Evolutionary conservation across 1,140 invertebrate genomes (phyloP).

Genomic region (Drosophila nasuta): DNA sequence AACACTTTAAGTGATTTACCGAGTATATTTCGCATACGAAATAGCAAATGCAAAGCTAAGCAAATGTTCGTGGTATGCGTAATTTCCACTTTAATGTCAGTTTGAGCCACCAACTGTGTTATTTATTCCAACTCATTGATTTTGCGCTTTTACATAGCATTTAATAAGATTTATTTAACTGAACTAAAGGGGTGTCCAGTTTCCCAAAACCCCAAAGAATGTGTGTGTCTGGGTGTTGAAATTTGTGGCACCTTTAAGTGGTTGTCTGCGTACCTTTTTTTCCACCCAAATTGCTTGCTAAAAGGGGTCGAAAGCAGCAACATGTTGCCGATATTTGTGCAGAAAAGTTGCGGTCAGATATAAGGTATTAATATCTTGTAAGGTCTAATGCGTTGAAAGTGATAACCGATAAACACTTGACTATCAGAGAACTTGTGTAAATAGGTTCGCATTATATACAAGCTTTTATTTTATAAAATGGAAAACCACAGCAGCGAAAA

Average conservation of each 20-base stretch:
- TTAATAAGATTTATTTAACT: constrained; percentile 56
- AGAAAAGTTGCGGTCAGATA: neutral
- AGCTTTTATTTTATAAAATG: no score
- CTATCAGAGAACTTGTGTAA: no score
- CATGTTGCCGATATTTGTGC: neutral
- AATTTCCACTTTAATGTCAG: constrained; percentile 1
- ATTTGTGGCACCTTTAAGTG: constrained; percentile 49
- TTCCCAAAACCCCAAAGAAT: constrained; percentile 5
- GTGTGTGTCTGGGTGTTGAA: constrained; percentile 24
- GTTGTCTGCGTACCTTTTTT: constrained; percentile 30
- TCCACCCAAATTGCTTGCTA: neutral
- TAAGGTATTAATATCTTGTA: no score
- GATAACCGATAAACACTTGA: no score
- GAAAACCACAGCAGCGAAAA: no score
- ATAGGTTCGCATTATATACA: no score
- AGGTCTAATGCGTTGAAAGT: no score
- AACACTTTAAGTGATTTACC: constrained; percentile 80
- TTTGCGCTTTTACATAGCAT: constrained; percentile 47
- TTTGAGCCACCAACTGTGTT: constrained; percentile 20
- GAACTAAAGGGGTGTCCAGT: constrained; percentile 16
- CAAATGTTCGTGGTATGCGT: constrained; percentile 33
- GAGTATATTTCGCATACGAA: constrained; percentile 28
- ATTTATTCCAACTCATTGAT: constrained; percentile 70
- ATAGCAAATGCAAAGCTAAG: constrained; percentile 27
- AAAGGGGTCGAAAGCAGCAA: neutral